Evolutionary conservation across 2,797 vertebrate species (phyloP).

Genomic region (Crocidura indochinensis): DNA sequence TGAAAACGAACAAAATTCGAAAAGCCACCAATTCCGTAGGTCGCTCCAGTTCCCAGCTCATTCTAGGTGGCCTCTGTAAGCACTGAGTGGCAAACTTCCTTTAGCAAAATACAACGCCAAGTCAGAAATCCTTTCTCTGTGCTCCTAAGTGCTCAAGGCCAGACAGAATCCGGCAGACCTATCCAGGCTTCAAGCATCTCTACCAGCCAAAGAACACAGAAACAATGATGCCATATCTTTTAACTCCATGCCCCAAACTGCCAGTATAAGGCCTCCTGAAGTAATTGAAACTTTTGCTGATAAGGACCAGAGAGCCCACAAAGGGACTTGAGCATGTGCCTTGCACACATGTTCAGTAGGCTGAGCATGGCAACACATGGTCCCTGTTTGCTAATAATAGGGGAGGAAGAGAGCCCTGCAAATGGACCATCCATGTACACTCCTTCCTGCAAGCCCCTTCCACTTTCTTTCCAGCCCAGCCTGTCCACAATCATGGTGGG

Average conservation of each 20-base stretch:
- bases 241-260: neutral
- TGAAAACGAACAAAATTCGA: neutral
- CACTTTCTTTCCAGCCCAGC: no score
- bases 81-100: neutral
- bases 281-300: neutral
- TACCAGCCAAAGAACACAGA: neutral
- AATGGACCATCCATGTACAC: no score
- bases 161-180: neutral
- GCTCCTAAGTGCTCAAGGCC: neutral
- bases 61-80: neutral
- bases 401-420: no score
- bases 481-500: no score
- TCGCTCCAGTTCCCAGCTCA: neutral
- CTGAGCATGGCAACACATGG: no score
- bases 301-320: no score
- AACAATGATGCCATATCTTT: neutral
- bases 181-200: neutral
- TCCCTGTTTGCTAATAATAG: no score
- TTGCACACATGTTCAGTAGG: no score
- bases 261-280: neutral
- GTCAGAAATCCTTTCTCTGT: neutral
- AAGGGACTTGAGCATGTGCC: no score
- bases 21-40: neutral
- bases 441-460: no score
- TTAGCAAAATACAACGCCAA: neutral